A percentile compares a stretch with the other conserved stretches of the same genome.
Conservation (phyloP, 2,888 invertebrate genomes). For the Rhabditoides inermis region DNA sequence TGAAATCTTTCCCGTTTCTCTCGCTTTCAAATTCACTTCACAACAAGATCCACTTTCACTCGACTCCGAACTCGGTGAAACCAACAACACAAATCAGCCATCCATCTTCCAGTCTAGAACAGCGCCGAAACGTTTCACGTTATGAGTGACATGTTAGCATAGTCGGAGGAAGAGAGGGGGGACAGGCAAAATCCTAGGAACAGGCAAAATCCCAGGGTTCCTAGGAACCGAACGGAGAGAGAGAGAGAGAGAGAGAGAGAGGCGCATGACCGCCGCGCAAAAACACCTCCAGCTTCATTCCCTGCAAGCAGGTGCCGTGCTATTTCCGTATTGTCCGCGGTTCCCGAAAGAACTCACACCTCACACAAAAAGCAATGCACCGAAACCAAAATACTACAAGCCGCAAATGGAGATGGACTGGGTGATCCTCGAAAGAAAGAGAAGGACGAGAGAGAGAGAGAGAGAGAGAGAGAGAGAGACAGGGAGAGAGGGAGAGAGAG, state of each 20-base stretch:
- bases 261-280: no score
- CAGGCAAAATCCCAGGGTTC: not conserved
- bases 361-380: not conserved
- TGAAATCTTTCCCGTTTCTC: not conserved
- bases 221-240: no score
- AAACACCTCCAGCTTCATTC: no score
- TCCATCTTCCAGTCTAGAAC: not conserved
- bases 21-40: not conserved
- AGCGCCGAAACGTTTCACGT: not conserved
- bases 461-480: constrained; percentile 10
- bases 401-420: constrained; percentile 1
- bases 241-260: no score
- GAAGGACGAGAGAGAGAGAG: no score
- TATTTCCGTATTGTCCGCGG: no score
- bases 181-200: not conserved
- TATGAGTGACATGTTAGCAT: no score
- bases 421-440: not conserved
- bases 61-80: not conserved
- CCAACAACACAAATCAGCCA: not conserved
- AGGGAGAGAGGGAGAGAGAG: constrained; percentile 11
- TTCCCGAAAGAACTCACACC: no score
- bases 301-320: no score
- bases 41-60: not conserved
- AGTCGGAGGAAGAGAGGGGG: not conserved
- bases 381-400: not conserved